phyloP scores from a whole-genome alignment of 1,140 invertebrate genomes.

The Bilobella aurantiaca region DNA sequence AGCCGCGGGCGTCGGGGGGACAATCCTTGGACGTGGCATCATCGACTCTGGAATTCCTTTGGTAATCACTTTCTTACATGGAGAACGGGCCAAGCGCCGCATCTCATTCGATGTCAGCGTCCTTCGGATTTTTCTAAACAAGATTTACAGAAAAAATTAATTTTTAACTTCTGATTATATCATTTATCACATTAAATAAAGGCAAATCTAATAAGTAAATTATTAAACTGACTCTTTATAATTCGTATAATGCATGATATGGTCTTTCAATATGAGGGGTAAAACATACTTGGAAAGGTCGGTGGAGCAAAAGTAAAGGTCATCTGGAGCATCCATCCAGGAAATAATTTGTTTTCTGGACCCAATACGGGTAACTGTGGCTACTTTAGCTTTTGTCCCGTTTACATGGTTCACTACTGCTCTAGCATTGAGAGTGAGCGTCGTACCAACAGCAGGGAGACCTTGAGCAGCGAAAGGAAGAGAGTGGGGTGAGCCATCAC shows the following conservation, averaged over 20 bases:
- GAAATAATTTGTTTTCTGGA: conserved; percentile 80
- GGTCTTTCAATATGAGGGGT: too few species aligned
- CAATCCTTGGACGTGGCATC: neutral
- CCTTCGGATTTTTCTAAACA: conserved; percentile 68
- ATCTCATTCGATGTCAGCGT: conserved; percentile 67
- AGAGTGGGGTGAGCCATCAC: conserved; percentile 38
- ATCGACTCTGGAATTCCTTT: conserved; percentile 36
- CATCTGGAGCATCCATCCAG: conserved; percentile 95
- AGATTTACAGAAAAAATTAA: too few species aligned
- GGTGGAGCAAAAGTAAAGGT: conserved; percentile 87
- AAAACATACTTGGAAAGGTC: conserved; percentile 71
- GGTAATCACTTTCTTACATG: conserved; percentile 61
- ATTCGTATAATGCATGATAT: too few species aligned
- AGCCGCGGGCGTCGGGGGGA: neutral
- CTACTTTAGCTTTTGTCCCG: conserved; percentile 45
- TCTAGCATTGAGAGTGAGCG: conserved; percentile 34
- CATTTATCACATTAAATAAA: too few species aligned
- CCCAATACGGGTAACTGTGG: conserved; percentile 52
- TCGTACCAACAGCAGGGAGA: conserved; percentile 23
- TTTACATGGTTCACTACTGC: conserved; percentile 42
- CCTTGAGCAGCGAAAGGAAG: conserved; percentile 28
- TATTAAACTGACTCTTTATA: too few species aligned
- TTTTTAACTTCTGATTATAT: too few species aligned
- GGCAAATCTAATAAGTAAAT: too few species aligned
- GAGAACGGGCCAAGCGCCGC: conserved; percentile 76